Evolutionary conservation across 2,113 vertebrate species (phyloP).

Genomic region (Cavia aperea): DNA sequence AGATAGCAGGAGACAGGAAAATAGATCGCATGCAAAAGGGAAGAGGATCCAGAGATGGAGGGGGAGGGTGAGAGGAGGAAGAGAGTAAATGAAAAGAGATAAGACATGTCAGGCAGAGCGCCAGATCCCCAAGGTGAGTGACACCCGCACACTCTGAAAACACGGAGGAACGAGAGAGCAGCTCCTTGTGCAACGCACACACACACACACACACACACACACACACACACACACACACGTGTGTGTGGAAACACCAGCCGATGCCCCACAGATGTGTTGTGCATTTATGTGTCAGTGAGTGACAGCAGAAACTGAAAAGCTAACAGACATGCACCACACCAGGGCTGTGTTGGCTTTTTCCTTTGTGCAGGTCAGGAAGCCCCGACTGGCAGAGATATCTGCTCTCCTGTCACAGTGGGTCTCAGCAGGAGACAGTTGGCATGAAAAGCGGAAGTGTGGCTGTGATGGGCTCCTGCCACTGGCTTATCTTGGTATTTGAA

Average conservation of each 20-base stretch:
- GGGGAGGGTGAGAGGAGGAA: neutral
- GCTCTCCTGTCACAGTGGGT: neutral
- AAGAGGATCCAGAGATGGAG: neutral
- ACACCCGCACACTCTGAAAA: neutral
- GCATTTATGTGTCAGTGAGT: neutral
- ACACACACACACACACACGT: too few relatives aligned
- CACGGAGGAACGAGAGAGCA: neutral
- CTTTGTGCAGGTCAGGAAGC: neutral
- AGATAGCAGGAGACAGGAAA: neutral
- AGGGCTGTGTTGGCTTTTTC: neutral
- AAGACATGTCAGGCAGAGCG: fast-evolving
- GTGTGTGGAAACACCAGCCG: neutral
- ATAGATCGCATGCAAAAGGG: neutral
- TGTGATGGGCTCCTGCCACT: neutral
- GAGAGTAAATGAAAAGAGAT: neutral
- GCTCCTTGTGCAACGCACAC: neutral
- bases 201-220: too few relatives aligned
- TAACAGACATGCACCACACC: too few relatives aligned
- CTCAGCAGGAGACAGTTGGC: neutral
- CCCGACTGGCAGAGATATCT: neutral
- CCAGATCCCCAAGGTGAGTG: neutral
- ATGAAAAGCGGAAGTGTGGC: neutral
- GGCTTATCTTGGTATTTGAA: neutral
- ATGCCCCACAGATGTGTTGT: neutral
- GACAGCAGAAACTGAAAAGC: neutral